Evolutionary conservation across 2,113 vertebrate species (phyloP), one percentile per base, ranked within the genome.

Genomic region (Pleuronectes platessa): DNA sequence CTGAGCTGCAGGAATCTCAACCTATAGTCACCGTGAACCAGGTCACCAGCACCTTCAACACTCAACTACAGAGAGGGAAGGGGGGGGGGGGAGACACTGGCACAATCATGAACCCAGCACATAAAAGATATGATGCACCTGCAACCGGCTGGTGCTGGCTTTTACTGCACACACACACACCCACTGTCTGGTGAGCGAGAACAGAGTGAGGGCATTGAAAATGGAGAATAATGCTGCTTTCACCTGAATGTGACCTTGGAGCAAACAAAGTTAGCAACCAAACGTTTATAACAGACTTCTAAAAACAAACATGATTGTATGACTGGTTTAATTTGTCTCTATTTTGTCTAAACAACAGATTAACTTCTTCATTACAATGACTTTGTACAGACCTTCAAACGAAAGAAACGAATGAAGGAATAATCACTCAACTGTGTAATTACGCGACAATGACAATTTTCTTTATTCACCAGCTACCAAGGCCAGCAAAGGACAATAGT

Each of bases 61-160:
- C 67, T 14, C 31, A 31, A 51, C 71, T 31, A 45, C n/a, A 45
- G n/a, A 14, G 20, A 68, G n/a, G 26, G 18, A 21, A 26, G 58
- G 27, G 45, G 51, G 8, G 20, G 2, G 18, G 21, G 58, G 49
- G 58, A 40, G 23, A 35, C 76, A 26, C 7, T 17, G 0, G 49
- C 66, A 55, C 59, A 64, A 5, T 15, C 21, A 7, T 14, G 42
- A 59, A 31, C 49, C 54, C 42, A n/a, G 61, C 42, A 45, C 23
- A 69, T 1, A 0, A 59, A 59, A 56, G 60, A 81, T 71, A 37
- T 35, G 68, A 73, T 67, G 51, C 83, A 77, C 75, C 81, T 72
- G 53, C 18, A 88, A 65, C 85, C 85, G 78, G 88, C 75, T 75
- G 58, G 42, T 24, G 65, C 87, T 26, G 62, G 88, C 17, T 75